Evolutionary conservation across 1,140 invertebrate species (phyloP).

Genomic region (Diachasmimorpha longicaudata): DNA sequence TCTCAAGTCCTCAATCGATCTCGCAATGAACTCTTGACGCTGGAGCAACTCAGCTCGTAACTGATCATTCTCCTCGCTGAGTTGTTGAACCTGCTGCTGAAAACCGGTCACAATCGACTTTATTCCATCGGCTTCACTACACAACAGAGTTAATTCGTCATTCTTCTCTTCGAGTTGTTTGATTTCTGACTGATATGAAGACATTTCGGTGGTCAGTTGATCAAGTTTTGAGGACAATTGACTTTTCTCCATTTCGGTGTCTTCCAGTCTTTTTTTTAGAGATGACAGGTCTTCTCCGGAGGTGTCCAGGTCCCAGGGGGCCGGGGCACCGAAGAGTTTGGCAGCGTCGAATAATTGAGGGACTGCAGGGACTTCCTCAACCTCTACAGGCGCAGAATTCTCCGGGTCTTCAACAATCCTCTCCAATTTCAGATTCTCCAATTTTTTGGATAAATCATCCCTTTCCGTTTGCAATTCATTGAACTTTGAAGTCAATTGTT

Average conservation of each 20-base stretch:
- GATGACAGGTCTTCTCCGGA: conserved; percentile 29
- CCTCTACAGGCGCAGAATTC: not conserved
- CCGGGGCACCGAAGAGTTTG: conserved; percentile 38
- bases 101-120: not conserved
- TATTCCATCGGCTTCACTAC: not conserved
- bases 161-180: not conserved
- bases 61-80: not conserved
- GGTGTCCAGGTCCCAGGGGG: conserved; percentile 14
- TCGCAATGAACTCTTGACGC: not conserved
- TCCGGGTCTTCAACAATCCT: not conserved
- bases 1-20: not conserved
- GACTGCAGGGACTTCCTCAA: conserved; percentile 23
- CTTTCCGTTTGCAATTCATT: conserved; percentile 48
- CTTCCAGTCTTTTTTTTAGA: conserved; percentile 31
- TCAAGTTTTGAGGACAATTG: not conserved
- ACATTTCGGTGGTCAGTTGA: not conserved
- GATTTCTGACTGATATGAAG: not conserved
- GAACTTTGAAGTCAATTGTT: conserved; percentile 47
- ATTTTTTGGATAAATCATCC: conserved; percentile 39
- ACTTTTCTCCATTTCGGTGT: not conserved
- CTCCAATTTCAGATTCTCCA: conserved; percentile 33
- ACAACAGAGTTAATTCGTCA: not conserved
- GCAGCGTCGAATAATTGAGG: conserved; percentile 45
- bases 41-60: not conserved
- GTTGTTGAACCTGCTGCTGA: not conserved